Conservation (phyloP, 2,113 vertebrate genomes). For the Orycteropus afer region DNA sequence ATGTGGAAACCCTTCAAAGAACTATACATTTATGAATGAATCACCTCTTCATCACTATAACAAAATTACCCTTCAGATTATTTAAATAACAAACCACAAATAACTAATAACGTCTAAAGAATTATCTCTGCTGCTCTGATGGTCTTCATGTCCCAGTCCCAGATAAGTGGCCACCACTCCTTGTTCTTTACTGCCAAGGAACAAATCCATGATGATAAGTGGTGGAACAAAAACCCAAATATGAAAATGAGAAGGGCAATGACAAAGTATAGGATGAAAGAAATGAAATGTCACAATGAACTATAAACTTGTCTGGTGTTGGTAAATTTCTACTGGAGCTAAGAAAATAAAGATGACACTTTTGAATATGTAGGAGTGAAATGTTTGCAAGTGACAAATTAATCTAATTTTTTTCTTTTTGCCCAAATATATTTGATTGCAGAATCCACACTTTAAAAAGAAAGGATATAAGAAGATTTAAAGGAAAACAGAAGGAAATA, state of each 20-base stretch:
- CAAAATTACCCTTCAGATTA: background rate
- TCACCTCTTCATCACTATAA: background rate
- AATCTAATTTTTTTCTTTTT: constrained; percentile 17
- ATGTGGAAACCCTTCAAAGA: background rate
- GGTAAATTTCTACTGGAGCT: constrained; percentile 29
- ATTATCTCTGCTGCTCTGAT: background rate
- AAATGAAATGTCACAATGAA: background rate
- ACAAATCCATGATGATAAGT: background rate
- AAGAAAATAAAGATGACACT: background rate
- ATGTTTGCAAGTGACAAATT: constrained; percentile 38
- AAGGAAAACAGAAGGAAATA: constrained; percentile 46
- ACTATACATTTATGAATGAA: background rate
- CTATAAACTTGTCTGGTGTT: background rate
- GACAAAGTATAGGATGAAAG: background rate
- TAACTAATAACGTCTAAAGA: background rate
- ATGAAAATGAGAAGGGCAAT: background rate
- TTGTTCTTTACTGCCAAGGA: background rate
- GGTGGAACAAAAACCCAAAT: background rate
- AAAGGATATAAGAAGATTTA: background rate
- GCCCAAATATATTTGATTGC: background rate
- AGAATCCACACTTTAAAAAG: background rate
- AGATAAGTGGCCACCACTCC: background rate
- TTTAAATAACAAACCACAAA: background rate
- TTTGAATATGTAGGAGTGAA: constrained; percentile 5
- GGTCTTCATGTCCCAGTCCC: background rate